phyloP scores from a whole-genome alignment of 1,140 invertebrate genomes.

The Paracyclopina nana region DNA sequence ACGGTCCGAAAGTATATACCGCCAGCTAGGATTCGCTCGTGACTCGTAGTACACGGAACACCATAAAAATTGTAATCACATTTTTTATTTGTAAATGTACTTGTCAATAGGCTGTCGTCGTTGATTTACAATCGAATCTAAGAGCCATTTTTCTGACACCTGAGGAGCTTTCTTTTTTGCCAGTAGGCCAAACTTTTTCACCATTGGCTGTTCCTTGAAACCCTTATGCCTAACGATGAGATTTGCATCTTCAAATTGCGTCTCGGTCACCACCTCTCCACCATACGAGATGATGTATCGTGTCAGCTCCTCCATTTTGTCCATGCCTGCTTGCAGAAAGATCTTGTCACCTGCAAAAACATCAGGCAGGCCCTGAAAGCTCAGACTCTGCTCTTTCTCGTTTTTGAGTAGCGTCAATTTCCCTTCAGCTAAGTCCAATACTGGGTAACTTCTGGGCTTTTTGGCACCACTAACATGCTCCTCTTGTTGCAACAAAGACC shows the following conservation, averaged over 20 bases:
- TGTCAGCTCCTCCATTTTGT: not conserved
- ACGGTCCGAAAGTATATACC: no score
- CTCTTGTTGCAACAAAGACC: not conserved
- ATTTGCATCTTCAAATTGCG: conserved; percentile 2
- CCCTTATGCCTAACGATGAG: conserved; percentile 6
- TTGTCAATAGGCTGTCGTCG: not conserved
- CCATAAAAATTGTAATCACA: no score
- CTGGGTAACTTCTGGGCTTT: not conserved
- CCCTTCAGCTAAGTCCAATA: not conserved
- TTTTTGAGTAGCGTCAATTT: not conserved
- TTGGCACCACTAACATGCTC: not conserved
- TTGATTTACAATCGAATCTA: not conserved
- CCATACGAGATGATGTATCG: conserved; percentile 16
- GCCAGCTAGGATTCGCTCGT: no score
- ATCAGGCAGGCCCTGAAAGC: not conserved
- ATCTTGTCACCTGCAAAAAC: conserved; percentile 1
- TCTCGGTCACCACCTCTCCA: conserved; percentile 8
- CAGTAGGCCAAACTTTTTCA: no score
- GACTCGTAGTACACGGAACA: no score
- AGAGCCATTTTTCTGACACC: not conserved
- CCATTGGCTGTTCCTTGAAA: not conserved
- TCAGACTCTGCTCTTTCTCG: no score
- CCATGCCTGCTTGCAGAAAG: not conserved
- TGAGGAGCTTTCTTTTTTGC: not conserved
- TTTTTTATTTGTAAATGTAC: no score